Evolutionary conservation across 2,113 vertebrate genomes (phyloP).

Genomic region (Uropsilus gracilis): DNA sequence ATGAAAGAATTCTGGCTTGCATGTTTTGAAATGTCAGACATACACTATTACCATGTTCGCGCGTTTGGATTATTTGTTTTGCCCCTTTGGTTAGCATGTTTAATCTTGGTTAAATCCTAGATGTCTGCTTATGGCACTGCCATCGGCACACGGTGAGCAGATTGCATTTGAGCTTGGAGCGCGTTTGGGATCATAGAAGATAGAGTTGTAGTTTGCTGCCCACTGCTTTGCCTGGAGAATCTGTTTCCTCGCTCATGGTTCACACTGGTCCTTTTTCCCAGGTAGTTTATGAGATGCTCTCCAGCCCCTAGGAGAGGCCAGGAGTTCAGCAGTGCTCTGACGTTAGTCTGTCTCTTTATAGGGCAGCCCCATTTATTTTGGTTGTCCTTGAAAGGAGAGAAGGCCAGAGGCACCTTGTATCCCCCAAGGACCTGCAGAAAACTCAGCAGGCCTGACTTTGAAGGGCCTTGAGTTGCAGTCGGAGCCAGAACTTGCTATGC

Average conservation of each 20-base stretch:
- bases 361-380: slow-evolving; percentile 55
- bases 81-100: neutral
- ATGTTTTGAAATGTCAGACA: neutral
- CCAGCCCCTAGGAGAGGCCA: neutral
- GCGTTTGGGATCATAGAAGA: neutral
- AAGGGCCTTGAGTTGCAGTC: neutral
- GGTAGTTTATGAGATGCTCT: neutral
- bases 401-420: neutral
- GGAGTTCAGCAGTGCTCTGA: neutral
- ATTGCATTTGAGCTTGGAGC: neutral
- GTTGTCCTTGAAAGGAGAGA: slow-evolving; percentile 31
- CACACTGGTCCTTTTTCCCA: neutral
- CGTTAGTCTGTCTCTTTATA: neutral
- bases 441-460: neutral
- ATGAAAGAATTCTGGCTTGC: neutral
- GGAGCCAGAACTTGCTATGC: neutral
- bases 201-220: neutral
- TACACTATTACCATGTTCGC: neutral
- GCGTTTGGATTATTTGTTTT: neutral
- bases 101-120: neutral
- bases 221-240: neutral
- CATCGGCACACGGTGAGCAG: no score
- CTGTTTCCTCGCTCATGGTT: slow-evolving; percentile 13
- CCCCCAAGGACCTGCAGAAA: neutral
- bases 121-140: neutral